phyloP scores from a whole-genome alignment of 92 coral and sea anemone genomes.

The Anthopleura xanthogrammica region DNA sequence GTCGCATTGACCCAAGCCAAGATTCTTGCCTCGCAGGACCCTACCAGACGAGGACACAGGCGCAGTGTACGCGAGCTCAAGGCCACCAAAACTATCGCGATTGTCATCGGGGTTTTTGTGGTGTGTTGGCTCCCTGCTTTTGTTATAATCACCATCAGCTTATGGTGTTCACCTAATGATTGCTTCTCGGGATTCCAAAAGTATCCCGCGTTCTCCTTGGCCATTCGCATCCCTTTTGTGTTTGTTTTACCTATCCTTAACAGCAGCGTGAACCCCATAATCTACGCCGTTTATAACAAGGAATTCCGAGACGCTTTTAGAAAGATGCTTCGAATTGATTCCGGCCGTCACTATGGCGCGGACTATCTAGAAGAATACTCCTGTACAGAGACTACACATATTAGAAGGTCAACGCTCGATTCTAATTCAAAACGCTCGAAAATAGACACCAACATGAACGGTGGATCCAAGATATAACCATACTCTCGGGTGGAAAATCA shows the following conservation, averaged over 20 bases:
- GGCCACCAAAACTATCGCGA: conserved; percentile 93
- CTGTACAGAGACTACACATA: conserved; percentile 34
- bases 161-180: conserved; percentile 56
- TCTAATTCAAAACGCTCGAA: conserved; percentile 22
- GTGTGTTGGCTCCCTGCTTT: conserved; percentile 92
- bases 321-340: conserved; percentile 46
- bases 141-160: conserved; percentile 46
- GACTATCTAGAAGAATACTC: conserved; percentile 54
- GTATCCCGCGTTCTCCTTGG: conserved; percentile 41
- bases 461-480: background rate
- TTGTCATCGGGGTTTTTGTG: conserved; percentile 86
- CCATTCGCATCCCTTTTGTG: conserved; percentile 60
- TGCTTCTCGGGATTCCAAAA: conserved; percentile 40
- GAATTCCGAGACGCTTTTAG: conserved; percentile 82
- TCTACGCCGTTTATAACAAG: conserved; percentile 88
- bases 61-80: conserved; percentile 88
- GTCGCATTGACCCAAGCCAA: conserved; percentile 84
- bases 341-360: conserved; percentile 5
- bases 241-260: conserved; percentile 77
- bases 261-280: conserved; percentile 87
- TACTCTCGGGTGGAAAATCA: background rate
- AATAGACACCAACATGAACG: conserved; percentile 17
- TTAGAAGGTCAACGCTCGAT: conserved; percentile 18
- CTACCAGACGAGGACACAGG: conserved; percentile 56
- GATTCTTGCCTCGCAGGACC: conserved; percentile 74